Base-by-base conservation (phyloP, 2,113 vertebrate genomes). In the Perca schrenkii region DNA sequence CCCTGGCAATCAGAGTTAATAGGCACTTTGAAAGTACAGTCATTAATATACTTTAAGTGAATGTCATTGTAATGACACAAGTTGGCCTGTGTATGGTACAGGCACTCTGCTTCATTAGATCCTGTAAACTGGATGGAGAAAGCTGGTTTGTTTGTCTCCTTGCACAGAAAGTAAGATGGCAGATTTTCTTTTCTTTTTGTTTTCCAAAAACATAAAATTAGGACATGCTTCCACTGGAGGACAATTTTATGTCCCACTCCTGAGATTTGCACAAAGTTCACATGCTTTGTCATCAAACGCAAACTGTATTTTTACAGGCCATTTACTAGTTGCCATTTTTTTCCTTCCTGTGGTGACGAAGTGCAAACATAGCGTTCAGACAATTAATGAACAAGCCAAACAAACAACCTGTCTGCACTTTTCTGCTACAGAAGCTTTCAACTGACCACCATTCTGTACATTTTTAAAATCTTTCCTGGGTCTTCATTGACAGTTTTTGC, bases 21-120 rank as follows among this genome's bases (percentile, higher is more conserved):
- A 93, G 91, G 92, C 92, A 93, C 91, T 90, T 92, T 8, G 3
- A 57, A 80, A 61, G 46, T 58, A 78, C 47, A 47, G 3, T 50
- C 49, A 66, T 34, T 21, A 54, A 65, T 52, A 43, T 15, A n/a
- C 11, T 49, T 16, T 56, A 36, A 75, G 28, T 64, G 1, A 65
- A 13, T n/a, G 16, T 74, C 53, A 69, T 7, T 70, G 66, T 46
- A 58, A 74, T 66, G 19, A 76, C 36, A 49, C 25, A 40, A 47
- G 28, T 64, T 79, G 53, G n/a, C 13, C 36, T 82, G 61, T 66
- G 50, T 12, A 40, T 43, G 53, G 36, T 22, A 52, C 40, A 80
- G 28, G 43, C 10, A 62, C 49, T 67, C 7, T 10, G 52, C 50
- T 69, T 68, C 25, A 78, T 56, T 15, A 28, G 34, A 47, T 52